Evolutionary conservation across 2,888 invertebrate genomes (phyloP), one percentile per base, ranked within the genome.

Genomic region (Cryptocephalus moraei): DNA sequence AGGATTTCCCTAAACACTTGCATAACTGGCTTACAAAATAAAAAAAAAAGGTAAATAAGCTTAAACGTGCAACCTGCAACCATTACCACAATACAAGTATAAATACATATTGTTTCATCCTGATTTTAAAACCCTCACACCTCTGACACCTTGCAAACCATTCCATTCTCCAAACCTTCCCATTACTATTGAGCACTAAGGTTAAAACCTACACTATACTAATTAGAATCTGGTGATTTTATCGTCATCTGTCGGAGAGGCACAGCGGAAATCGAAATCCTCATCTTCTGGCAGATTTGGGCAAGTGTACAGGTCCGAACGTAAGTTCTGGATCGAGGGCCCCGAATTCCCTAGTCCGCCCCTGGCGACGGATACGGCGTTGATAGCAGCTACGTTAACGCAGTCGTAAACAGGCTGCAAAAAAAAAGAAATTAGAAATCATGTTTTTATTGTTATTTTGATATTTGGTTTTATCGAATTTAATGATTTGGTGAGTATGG

Each of bases 361-460:
- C 41, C 64, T 58, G 40, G 60, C 59, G 9, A 74, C 60, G 62
- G 72, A 53, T 59, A 68, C 62, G 4, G 68, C 67, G 45, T 67
- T 69, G 41, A 71, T 66, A 4, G 70, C 65, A 44, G 77, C 75
- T 44, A 77, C 72, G 61, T 78, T 78, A 0, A 77, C 75, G 56
- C 77, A 77, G 62, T 77, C 77, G 51, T 78, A 77, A 41, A 77
- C 73, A 39, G 76, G 76, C 77, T 77, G 54, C 39, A 66, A 64
- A 59, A 32, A 56, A 49, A 45, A 22, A 11, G 6, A 36, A 22
- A 22, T 4, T 22, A 22, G 6, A 22, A 4, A 22, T 22, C 22
- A 22, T 6, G n/a, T n/a, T n/a, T n/a, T n/a, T n/a, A n/a, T n/a
- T n/a, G n/a, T n/a, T n/a, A n/a, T n/a, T n/a, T n/a, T n/a, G n/a